Evolutionary conservation across 2,113 vertebrate genomes (phyloP), one percentile per base, ranked within the genome.

Genomic region (Columbina picui): DNA sequence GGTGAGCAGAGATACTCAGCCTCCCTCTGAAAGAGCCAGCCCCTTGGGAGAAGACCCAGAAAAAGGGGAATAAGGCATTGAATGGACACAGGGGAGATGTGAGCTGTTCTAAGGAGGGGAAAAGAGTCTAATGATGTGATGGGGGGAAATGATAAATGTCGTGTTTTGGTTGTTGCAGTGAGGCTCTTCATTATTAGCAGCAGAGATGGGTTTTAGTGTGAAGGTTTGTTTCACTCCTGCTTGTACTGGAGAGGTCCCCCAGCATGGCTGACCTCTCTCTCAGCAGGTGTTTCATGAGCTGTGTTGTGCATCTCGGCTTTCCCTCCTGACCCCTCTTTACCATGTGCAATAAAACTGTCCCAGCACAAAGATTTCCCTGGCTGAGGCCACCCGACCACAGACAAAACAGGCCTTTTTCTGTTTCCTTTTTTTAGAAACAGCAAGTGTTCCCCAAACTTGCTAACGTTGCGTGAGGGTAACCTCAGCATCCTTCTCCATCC

Each of bases 201-300:
- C 6, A 88, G 61, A 87, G 61, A 55, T 41, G 34, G 27, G 38
- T 55, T 87, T 82, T 79, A 71, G 41, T 10, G 2, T 20, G 41
- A 77, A 70, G 55, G 17, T 75, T 70, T 85, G 29, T 74, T 78
- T 55, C 29, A 11, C 34, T 90, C 27, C 82, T 85, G 36, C 64
- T 61, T 14, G 9, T 29, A 9, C 53, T 5, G 6, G 77, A 80
- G 68, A 34, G 6, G 8, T 56, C 23, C 50, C 16, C 45, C 5
- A 5, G 43, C 25, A 64, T 1, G 5, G 80, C 57, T 59, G 74
- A 41, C 30, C 32, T 38, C 26, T n/a, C n/a, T 56, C 41, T 49
- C 56, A 26, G 41, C 0, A 0, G 5, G 27, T 17, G 7, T 57
- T 84, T 64, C 7, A 3, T 20, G 34, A 73, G n/a, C 64, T 75